A percentile compares a stretch with the other conserved stretches of the same genome.
phyloP scores from a whole-genome alignment of 2,797 vertebrate genomes.

The Mormyrops boulengeri region DNA sequence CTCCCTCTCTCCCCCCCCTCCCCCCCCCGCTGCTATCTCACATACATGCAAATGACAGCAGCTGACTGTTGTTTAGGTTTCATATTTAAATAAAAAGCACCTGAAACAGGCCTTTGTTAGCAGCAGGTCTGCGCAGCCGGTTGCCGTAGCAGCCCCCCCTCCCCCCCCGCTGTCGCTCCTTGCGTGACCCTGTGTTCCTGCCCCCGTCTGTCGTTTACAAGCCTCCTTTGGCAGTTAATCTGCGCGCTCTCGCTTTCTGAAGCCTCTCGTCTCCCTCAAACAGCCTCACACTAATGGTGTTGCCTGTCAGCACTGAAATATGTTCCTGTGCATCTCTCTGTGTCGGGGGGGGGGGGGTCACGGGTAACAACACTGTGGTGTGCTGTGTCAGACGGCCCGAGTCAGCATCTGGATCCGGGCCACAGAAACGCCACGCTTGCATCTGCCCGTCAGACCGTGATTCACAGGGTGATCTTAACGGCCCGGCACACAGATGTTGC shows the following conservation, averaged over 20 bases:
- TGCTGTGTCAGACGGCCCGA: background rate
- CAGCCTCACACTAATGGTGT: background rate
- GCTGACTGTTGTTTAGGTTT: background rate
- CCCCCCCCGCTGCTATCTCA: background rate
- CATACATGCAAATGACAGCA: background rate
- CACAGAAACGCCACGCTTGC: background rate
- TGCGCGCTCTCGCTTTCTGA: background rate
- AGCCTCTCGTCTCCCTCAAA: background rate
- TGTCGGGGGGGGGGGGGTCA: background rate
- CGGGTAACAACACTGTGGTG: background rate
- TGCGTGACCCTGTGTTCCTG: background rate
- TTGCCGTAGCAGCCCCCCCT: background rate
- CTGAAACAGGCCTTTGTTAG: background rate
- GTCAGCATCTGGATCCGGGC: background rate
- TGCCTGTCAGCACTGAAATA: background rate
- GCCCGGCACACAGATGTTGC: background rate
- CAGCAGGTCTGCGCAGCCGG: background rate
- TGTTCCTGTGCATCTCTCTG: background rate
- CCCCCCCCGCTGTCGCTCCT: background rate
- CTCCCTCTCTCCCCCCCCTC: background rate
- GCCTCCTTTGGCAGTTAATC: background rate
- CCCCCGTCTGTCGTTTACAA: background rate
- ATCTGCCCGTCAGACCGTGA: background rate
- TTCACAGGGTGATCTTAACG: background rate
- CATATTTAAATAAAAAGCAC: background rate